Percentiles rank a stretch among this genome's conserved stretches.
Evolutionary conservation across 64 coral and sea anemone species (phyloP).

Genomic region (Montipora capricornis): DNA sequence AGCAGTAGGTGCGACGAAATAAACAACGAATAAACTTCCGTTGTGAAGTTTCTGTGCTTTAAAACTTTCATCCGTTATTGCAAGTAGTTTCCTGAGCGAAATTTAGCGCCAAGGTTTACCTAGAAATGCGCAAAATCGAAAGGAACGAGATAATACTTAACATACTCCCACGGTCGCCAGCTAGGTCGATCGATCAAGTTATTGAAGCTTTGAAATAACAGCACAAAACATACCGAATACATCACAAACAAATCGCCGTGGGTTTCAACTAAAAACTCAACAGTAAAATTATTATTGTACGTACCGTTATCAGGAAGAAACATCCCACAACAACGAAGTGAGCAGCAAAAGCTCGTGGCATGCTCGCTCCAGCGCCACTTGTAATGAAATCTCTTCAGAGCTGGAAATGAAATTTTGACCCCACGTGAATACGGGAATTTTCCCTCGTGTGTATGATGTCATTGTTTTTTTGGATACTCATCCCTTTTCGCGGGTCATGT

Average conservation of each 20-base stretch:
- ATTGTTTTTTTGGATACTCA: neutral
- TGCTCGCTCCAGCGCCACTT: neutral
- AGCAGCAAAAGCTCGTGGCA: neutral
- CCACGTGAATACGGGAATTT: slow-evolving; percentile 47
- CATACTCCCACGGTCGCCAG: neutral
- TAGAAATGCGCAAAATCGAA: neutral
- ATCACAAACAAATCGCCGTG: neutral
- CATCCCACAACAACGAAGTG: neutral
- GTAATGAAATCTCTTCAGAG: neutral
- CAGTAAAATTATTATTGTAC: neutral
- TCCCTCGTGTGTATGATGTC: slow-evolving; percentile 14
- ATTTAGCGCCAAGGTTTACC: neutral
- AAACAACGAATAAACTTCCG: neutral
- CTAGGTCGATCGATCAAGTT: neutral
- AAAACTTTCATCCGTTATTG: neutral
- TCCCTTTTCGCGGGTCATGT: neutral
- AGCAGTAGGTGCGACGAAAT: neutral
- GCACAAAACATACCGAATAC: neutral
- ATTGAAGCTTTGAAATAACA: neutral
- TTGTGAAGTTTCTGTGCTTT: neutral
- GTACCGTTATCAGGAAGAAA: slow-evolving; percentile 14
- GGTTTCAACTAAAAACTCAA: neutral
- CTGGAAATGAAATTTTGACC: slow-evolving; percentile 5
- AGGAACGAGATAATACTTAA: neutral
- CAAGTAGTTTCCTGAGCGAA: neutral